phyloP scores from a whole-genome alignment of 2,888 invertebrate genomes.

The Drosophila rubida region DNA sequence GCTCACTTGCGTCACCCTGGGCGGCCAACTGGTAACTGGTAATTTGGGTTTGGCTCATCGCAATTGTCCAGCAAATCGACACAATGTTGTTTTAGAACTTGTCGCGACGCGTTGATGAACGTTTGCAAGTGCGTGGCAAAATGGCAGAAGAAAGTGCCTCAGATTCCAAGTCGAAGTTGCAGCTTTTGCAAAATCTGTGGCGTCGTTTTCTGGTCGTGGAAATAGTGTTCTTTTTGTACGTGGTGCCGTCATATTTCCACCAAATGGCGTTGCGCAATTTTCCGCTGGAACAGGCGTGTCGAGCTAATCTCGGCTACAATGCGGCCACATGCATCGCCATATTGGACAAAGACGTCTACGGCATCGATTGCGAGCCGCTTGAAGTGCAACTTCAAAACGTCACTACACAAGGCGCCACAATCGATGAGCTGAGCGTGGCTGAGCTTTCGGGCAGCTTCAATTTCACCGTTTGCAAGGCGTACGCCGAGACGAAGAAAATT shows the following conservation, averaged over 20 bases:
- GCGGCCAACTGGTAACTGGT: neutral
- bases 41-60: no score
- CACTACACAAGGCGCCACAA: slow-evolving; percentile 62
- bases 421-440: slow-evolving; percentile 51
- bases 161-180: slow-evolving; percentile 59
- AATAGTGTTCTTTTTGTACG: slow-evolving; percentile 83
- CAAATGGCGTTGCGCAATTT: slow-evolving; percentile 83
- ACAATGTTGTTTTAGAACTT: slow-evolving; percentile 62
- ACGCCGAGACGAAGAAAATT: slow-evolving; percentile 82
- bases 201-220: slow-evolving; percentile 83
- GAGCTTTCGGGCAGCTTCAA: slow-evolving; percentile 72
- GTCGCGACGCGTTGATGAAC: slow-evolving; percentile 60
- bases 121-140: neutral
- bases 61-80: neutral
- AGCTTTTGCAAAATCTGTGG: slow-evolving; percentile 79
- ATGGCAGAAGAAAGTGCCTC: slow-evolving; percentile 39
- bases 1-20: neutral
- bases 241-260: slow-evolving; percentile 82
- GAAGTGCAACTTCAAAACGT: slow-evolving; percentile 65
- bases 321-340: slow-evolving; percentile 80
- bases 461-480: slow-evolving; percentile 84
- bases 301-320: slow-evolving; percentile 83
- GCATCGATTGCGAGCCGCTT: slow-evolving; percentile 81
- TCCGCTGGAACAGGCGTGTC: slow-evolving; percentile 84
- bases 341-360: slow-evolving; percentile 80